These are phyloP conservation scores for Yasuhikotakia modesta DNA, from an alignment of 2,797 vertebrate species.

Conservation along the genomic window DNA sequence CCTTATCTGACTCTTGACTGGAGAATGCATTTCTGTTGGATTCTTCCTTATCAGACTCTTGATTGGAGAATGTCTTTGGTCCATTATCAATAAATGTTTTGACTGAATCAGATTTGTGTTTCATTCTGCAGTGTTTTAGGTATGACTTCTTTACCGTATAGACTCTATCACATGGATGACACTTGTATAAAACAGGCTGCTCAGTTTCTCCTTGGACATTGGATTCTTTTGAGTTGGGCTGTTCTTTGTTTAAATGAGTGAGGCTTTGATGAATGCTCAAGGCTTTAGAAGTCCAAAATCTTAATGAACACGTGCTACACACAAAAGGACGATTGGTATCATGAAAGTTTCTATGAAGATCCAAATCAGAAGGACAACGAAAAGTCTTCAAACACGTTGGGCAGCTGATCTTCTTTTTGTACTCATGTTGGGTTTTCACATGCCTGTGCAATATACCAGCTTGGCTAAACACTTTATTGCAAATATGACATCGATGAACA, in stretches of 20 bases:
- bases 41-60: conserved; percentile 60
- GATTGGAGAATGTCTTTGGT: conserved; percentile 45
- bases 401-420: conserved; percentile 61
- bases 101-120: conserved; percentile 61
- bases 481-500: conserved; percentile 65
- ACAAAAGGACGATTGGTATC: conserved; percentile 67
- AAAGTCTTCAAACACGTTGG: conserved; percentile 65
- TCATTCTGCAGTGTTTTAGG: conserved; percentile 69
- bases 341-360: conserved; percentile 70
- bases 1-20: conserved; percentile 57
- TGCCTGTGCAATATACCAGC: conserved; percentile 70
- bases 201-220: background rate
- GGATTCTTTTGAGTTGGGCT: background rate
- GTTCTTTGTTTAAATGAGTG: conserved; percentile 58
- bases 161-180: conserved; percentile 71
- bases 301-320: conserved; percentile 70
- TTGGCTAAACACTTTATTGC: conserved; percentile 67
- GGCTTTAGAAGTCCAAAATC: conserved; percentile 67
- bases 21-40: conserved; percentile 36
- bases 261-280: conserved; percentile 69
- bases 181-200: conserved; percentile 60
- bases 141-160: conserved; percentile 73
- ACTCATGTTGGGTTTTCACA: conserved; percentile 67
- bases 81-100: conserved; percentile 2
- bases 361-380: conserved; percentile 65